phyloP scores from a whole-genome alignment of 2,888 invertebrate genomes.

The Stenodema calcarata region DNA sequence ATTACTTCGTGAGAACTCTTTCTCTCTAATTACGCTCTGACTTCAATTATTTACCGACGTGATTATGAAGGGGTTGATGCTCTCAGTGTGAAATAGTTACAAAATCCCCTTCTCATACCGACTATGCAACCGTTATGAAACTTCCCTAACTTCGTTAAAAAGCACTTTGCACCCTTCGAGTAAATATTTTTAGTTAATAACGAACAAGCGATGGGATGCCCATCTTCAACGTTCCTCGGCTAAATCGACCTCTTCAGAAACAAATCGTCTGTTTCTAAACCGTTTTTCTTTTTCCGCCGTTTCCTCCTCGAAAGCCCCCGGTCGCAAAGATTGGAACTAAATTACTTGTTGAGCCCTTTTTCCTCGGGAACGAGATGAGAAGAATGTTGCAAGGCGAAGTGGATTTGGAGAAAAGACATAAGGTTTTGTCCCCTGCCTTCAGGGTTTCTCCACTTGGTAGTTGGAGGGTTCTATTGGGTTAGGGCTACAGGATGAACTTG shows the following conservation, averaged over 20 bases:
- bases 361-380: background rate
- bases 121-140: conserved; percentile 25
- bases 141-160: conserved; percentile 20
- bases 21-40: background rate
- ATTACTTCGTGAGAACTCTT: background rate
- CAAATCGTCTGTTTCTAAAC: conserved; percentile 26
- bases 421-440: background rate
- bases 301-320: background rate
- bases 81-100: background rate
- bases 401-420: conserved; percentile 13
- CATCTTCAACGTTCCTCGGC: background rate
- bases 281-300: conserved; percentile 6
- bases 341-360: conserved; percentile 30
- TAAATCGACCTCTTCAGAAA: background rate
- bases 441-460: background rate
- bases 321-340: conserved; percentile 7
- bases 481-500: background rate
- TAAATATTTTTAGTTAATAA: conserved; percentile 28
- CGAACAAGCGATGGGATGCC: background rate
- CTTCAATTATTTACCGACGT: background rate
- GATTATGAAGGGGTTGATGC: background rate
- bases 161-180: conserved; percentile 9
- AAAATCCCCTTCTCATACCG: background rate
- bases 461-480: background rate
- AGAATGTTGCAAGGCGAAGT: background rate